Evolutionary conservation across 2,888 invertebrate species (phyloP), one percentile per base, ranked within the genome.

Genomic region (Omphaloscelis lunosa): DNA sequence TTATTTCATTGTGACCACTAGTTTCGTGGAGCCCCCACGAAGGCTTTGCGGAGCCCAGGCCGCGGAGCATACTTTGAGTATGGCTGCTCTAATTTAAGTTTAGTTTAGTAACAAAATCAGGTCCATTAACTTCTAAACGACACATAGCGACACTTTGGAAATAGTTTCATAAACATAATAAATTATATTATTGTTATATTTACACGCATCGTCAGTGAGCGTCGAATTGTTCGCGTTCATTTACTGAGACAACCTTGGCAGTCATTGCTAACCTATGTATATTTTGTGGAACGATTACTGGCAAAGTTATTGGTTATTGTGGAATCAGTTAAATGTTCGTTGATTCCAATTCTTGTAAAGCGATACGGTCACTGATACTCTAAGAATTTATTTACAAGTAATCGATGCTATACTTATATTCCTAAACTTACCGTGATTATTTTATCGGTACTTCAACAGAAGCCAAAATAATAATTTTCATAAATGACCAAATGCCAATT

Each of bases 161-260:
- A 70, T 69, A 48, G 23, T n/a, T 63, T 59, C 29, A 65, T 41
- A 61, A 34, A 68, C 61, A 39, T 53, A 15, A 69, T 56, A 70
- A 6, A 41, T 51, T 48, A 34, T 23, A 56, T 12, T 56, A 61
- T 61, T 67, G 65, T 72, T 58, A 29, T 58, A 29, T 53, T 27
- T 20, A 53, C 76, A 23, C 51, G 59, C 45, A 39, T 34, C 23
- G 68, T 39, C 5, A 51, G 51, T 5, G 12, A 23, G 68, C 48
- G 62, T n/a, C 29, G 66, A 17, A 65, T 66, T 58, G 63, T 78
- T 80, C n/a, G 78, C 59, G 78, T 75, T 75, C 66, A 73, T 79
- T 79, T 75, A 53, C 71, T 73, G 72, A 65, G 62, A 39, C 56
- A 9, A 27, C 75, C 80, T 83, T 85, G 83, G 70, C 72, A 76